Conservation (phyloP, 2,797 vertebrate species). For the Enteromius afrohamiltoni region DNA sequence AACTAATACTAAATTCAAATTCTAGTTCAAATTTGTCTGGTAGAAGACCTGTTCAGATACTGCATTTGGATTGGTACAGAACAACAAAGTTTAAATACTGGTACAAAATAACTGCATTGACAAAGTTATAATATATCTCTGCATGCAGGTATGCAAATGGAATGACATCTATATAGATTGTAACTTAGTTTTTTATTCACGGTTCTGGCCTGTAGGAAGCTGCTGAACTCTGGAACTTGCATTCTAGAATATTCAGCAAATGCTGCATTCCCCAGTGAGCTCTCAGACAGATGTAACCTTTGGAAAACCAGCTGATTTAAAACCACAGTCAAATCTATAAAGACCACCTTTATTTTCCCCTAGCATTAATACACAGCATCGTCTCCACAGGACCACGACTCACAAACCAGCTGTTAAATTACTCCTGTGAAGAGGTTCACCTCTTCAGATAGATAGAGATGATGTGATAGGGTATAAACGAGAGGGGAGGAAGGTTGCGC, state of each 20-base stretch:
- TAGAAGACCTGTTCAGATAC: too few relatives aligned
- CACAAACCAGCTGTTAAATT: conserved; percentile 24
- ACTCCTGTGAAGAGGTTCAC: conserved; percentile 23
- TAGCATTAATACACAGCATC: background rate
- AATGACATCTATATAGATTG: background rate
- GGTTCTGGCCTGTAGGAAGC: background rate
- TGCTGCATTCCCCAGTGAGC: background rate
- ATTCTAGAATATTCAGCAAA: background rate
- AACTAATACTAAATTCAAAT: background rate
- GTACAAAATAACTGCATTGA: background rate
- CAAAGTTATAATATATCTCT: background rate
- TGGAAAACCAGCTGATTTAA: conserved; percentile 19
- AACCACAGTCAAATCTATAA: conserved; percentile 15
- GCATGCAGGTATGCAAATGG: background rate
- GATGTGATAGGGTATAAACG: conserved; percentile 29
- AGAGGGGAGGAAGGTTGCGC: background rate
- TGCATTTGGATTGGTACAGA: background rate
- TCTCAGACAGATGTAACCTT: conserved; percentile 22
- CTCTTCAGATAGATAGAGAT: conserved; percentile 33
- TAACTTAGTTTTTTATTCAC: background rate
- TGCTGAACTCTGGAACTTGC: background rate
- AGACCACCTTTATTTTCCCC: background rate
- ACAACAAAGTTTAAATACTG: background rate
- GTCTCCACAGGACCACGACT: conserved; percentile 3
- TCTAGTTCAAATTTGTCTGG: background rate